Evolutionary conservation across 2,797 vertebrate genomes (phyloP).

Genomic region (Pelochelys cantorii): DNA sequence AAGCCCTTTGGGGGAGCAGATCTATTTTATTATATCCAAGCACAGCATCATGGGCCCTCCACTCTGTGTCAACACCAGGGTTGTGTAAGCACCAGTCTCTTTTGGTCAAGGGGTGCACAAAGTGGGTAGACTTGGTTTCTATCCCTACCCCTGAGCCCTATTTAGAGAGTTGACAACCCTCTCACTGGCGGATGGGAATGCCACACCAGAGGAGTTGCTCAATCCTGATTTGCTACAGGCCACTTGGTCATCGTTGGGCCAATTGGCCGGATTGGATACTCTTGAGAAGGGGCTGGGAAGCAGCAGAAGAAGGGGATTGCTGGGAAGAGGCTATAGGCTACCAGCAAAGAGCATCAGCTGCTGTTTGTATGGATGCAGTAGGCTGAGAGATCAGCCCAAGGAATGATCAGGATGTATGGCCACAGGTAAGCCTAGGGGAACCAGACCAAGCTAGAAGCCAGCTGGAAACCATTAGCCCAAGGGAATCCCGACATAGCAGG

Average conservation of each 20-base stretch:
- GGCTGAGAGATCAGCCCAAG: background rate
- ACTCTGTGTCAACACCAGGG: background rate
- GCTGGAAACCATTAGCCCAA: fast-evolving
- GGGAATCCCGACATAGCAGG: fast-evolving
- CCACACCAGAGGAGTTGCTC: background rate
- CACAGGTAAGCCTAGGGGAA: background rate
- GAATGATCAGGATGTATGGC: background rate
- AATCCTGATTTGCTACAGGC: background rate
- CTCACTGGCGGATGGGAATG: background rate
- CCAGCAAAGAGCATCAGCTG: background rate
- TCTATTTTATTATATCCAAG: background rate
- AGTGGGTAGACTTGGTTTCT: background rate
- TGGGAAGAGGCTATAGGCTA: background rate
- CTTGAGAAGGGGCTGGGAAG: background rate
- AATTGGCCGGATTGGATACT: fast-evolving
- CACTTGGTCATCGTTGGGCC: fast-evolving
- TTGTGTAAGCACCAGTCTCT: background rate
- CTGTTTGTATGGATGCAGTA: background rate
- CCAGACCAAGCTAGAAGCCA: background rate
- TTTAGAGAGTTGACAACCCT: background rate
- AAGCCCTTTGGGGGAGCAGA: background rate
- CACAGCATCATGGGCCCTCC: background rate
- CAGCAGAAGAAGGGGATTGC: background rate
- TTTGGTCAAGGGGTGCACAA: background rate
- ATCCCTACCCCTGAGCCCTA: background rate